Base-by-base conservation (phyloP, 2,797 vertebrate species). In the Phoebastria nigripes region DNA sequence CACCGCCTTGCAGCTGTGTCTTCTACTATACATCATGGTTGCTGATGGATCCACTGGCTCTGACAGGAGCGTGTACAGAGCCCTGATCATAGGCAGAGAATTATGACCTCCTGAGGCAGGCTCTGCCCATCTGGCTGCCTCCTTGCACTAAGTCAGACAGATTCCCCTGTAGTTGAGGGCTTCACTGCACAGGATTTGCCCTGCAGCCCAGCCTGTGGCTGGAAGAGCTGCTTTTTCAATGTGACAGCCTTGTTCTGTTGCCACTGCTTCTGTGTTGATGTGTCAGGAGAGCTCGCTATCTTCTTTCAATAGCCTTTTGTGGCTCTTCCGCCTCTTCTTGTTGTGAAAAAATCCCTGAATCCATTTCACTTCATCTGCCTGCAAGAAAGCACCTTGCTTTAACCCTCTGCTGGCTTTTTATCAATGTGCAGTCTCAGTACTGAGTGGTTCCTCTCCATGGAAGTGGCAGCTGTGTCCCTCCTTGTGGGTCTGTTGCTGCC, bases 351-450 rank as follows among this genome's bases (percentile, higher is more conserved):
- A 25, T 33, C 77, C 55, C 67, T 67, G 93, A 89, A 95, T 89
- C 88, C 79, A 58, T 93, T 92, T 87, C 12, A 74, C 29, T 79
- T 90, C 35, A 37, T 87, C n/a, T 89, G 86, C 26, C 83, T 90
- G 71, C 65, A 71, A 89, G 82, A 85, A 82, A 93, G 16, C 84
- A 61, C 89, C 76, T 88, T 91, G 61, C 84, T 94, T 94, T 94
- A 95, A 93, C 94, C 61, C 72, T 93, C 72, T 78, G 79, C 72
- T 95, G 89, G 61, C 29, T 93, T 92, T 80, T 80, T 89, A 52
- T 63, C 81, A 94, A 56, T 33, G 55, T 65, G 42, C n/a, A 49
- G 12, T 37, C 81, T 85, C 6, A 2, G 39, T 77, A 74, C 18
- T 8, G 58, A 87, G 86, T 46, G 83, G n/a, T 11, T 86, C 51